Base-by-base conservation (phyloP, 2,888 invertebrate species). In the Agonopterix arenella region DNA sequence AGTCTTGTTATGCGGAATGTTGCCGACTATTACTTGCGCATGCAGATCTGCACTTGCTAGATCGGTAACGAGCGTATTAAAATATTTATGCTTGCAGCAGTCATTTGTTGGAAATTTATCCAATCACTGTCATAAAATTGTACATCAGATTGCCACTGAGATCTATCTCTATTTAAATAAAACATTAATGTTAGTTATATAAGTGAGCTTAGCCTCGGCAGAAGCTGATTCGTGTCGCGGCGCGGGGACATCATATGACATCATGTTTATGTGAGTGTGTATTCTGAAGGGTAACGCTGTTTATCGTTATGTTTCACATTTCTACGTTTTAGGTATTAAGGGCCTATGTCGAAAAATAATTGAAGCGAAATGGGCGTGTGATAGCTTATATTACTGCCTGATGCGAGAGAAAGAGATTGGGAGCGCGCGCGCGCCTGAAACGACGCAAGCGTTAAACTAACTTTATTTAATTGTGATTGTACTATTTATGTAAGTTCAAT, bases 21-120 rank as follows among this genome's bases (percentile, higher is more conserved):
- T 54, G 57, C 59, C 54, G 59, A 58, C 60, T 62, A 68, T 63
- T 61, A 65, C 64, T 61, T 57, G 62, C 57, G 63, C 63, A 72
- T 74, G 68, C 64, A 72, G 66, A 76, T 74, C 52, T 64, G 59
- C 59, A 53, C 59, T 59, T 60, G 59, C 62, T 59, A 48, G 60
- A 55, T 52, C 64, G 58, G 63, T 68, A 69, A 28, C 63, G 54
- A 70, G 61, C 59, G 50, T 58, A 71, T 71, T 68, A 61, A 55
- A 68, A 71, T 70, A 64, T 60, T 61, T 66, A 71, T 68, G 59
- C 62, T 56, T 57, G 61, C 61, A 62, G 55, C 53, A 50, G 49
- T 53, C 44, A 53, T 59, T 59, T 58, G 47, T 28, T 28, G 28
- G 28, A 28, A 28, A 28, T 28, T 40, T 40, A 40, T 55, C 10